Conservation (phyloP, 2,113 vertebrate species). For the Rhinopomastus cyanomelas region DNA sequence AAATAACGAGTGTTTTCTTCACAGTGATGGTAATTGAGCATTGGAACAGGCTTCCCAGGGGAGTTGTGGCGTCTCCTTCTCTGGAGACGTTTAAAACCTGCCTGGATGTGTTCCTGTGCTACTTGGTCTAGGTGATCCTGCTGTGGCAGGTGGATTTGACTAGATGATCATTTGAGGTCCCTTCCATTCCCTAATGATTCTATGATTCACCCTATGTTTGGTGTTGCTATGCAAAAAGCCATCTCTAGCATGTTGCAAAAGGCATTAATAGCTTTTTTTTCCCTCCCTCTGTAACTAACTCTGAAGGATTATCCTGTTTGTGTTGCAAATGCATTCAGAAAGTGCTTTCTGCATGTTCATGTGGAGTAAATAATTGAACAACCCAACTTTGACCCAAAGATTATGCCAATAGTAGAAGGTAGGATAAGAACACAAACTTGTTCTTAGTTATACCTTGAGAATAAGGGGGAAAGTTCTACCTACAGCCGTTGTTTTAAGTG, state of each 20-base stretch:
- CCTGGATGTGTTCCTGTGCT: no score
- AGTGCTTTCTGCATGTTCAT: background rate
- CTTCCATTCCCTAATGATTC: no score
- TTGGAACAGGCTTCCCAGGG: no score
- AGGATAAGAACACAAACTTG: background rate
- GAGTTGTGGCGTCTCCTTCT: no score
- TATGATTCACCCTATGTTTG: background rate
- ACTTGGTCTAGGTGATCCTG: no score
- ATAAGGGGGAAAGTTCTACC: background rate
- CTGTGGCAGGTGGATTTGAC: no score
- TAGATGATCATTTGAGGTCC: no score
- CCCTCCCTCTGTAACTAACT: background rate
- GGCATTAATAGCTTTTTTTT: background rate
- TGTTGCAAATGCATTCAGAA: background rate
- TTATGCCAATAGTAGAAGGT: background rate
- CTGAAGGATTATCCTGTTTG: background rate
- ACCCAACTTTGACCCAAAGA: background rate
- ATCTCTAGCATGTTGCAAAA: background rate
- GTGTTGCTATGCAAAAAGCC: background rate
- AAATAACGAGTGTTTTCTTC: background rate
- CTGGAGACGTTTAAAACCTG: no score
- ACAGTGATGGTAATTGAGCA: no score
- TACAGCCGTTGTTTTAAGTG: background rate
- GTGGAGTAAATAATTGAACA: background rate
- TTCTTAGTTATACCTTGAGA: background rate